Conservation (phyloP, 2,888 invertebrate genomes). For the Apeira syringaria region DNA sequence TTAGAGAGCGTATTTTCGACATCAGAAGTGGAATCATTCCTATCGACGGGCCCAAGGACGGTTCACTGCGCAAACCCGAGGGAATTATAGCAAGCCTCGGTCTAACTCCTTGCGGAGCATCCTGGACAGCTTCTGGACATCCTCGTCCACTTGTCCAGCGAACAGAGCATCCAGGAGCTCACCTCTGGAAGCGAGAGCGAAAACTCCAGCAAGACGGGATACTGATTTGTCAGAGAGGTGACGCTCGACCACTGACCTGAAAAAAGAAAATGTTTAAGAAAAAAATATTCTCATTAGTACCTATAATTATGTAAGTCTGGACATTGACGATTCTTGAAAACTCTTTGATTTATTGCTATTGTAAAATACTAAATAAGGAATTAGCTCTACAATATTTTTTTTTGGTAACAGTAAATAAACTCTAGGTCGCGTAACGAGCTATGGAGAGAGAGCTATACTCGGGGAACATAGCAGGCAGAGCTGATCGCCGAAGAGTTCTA, state of each 20-base stretch:
- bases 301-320: too few species aligned
- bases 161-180: slow-evolving; percentile 73
- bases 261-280: too few species aligned
- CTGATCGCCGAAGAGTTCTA: too few species aligned
- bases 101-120: slow-evolving; percentile 78
- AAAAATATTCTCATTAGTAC: too few species aligned
- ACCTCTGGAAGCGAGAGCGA: slow-evolving; percentile 73
- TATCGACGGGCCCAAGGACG: slow-evolving; percentile 51
- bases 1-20: slow-evolving; percentile 12
- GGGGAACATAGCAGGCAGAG: too few species aligned
- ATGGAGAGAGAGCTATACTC: too few species aligned
- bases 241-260: slow-evolving; percentile 87
- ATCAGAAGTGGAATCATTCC: slow-evolving; percentile 6
- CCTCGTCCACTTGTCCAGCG: slow-evolving; percentile 69
- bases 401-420: too few species aligned
- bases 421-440: too few species aligned
- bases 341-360: too few species aligned
- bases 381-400: too few species aligned
- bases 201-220: slow-evolving; percentile 90
- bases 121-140: slow-evolving; percentile 67
- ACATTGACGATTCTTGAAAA: too few species aligned
- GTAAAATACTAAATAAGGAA: too few species aligned
- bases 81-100: slow-evolving; percentile 70
- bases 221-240: slow-evolving; percentile 94
- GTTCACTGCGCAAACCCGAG: slow-evolving; percentile 44